These are phyloP conservation scores for Salvator merianae DNA, from an alignment of 2,113 vertebrate species.

Conservation along the genomic window DNA sequence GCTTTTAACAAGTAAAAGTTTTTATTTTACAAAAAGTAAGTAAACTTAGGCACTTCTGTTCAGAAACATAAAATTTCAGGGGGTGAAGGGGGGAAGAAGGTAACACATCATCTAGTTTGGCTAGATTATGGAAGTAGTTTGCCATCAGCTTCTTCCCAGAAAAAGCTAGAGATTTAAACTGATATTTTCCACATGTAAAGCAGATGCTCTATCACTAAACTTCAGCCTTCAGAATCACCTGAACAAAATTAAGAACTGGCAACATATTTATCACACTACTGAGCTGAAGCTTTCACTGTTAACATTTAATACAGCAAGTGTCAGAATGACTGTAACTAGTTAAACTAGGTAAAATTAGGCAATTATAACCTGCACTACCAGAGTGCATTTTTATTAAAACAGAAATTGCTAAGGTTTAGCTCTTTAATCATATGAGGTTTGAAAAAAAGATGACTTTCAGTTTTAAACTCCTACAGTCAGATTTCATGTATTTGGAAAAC, in stretches of 20 bases:
- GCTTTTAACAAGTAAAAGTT: neutral
- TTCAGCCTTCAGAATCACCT: neutral
- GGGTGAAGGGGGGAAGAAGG: no score
- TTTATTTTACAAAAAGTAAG: neutral
- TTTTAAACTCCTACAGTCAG: neutral
- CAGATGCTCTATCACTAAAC: no score
- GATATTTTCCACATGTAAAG: no score
- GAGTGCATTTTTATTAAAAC: neutral
- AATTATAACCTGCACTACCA: neutral
- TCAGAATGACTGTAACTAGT: neutral
- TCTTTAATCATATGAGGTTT: neutral
- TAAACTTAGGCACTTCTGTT: neutral
- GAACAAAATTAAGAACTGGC: neutral
- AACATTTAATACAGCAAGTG: neutral
- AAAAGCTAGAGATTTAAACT: neutral
- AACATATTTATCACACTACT: neutral
- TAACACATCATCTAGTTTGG: no score
- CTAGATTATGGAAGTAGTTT: no score
- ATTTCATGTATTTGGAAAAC: neutral
- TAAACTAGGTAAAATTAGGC: neutral
- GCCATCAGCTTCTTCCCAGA: no score
- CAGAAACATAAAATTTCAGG: neutral
- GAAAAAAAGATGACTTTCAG: neutral
- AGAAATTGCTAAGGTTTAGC: neutral
- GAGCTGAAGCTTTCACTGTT: neutral